Evolutionary conservation across 2,888 invertebrate species (phyloP), one percentile per base, ranked within the genome.

Genomic region (Drosophila formosana): DNA sequence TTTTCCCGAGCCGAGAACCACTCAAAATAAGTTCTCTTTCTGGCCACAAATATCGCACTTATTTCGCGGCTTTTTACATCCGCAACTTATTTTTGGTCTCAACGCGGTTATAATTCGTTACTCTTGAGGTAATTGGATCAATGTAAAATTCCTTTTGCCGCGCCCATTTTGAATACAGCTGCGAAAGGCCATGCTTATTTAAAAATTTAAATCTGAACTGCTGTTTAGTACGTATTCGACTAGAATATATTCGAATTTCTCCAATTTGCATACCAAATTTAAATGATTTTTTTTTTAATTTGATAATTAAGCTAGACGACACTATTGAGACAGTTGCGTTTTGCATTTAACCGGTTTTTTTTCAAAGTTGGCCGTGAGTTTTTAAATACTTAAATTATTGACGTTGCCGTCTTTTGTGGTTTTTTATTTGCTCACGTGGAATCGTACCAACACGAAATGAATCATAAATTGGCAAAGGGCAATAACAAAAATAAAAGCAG

Each of bases 321-420:
- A 28, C 43, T 52, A 55, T 11, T 18, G 32, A n/a, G 9, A 23
- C 49, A 47, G 13, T 43, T 23, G 8, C 11, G 26, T 37, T 45
- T 71, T 56, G 60, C 52, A 65, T 51, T 62, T 39, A 81, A 86
- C 83, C 76, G 76, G 79, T 83, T 82, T 66, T 18, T 7, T 8
- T 32, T 28, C 18, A 18, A 18, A 25, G 51, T 18, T 60, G 18
- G 60, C 28, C 23, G 53, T 25, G 45, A 75, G 68, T 70, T 50
- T 39, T 61, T 66, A 49, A 46, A 41, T 18, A 18, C 26, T 61
- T 67, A 41, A 67, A 9, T 23, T 26, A 23, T 25, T 39, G 43
- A 34, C 43, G 34, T 46, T 49, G 47, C 13, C 26, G 13, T 5
- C 37, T 37, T 41, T 58, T 68, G 50, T 39, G 49, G 47, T 58